These are phyloP conservation scores for Semotilus atromaculatus DNA, from an alignment of 2,797 vertebrate species.

Conservation along the genomic window DNA sequence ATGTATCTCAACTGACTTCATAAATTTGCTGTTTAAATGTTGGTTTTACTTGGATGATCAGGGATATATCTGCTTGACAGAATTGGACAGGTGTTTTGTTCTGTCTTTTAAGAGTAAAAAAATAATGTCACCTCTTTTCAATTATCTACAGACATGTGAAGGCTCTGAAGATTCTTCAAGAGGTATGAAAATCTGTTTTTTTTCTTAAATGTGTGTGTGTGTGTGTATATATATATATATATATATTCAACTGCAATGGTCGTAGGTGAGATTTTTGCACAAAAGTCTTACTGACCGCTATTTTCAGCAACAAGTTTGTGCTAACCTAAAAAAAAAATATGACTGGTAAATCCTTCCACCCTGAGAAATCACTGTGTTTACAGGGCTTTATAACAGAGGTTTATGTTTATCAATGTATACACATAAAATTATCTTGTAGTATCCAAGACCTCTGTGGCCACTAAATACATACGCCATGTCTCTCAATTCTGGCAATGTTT, in stretches of 20 bases:
- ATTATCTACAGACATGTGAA: slow-evolving; percentile 87
- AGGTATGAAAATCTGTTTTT: slow-evolving; percentile 73
- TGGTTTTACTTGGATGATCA: neutral
- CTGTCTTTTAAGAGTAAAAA: neutral
- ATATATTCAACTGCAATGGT: neutral
- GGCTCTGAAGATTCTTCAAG: slow-evolving; percentile 83
- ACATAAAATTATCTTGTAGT: neutral
- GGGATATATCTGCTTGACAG: neutral
- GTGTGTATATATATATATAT: too few species aligned
- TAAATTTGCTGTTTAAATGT: slow-evolving; percentile 1
- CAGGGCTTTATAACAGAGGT: neutral
- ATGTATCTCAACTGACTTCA: slow-evolving; percentile 4
- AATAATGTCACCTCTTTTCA: slow-evolving; percentile 51
- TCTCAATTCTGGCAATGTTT: neutral
- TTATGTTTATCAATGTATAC: neutral
- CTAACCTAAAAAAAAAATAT: neutral
- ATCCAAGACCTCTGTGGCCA: neutral
- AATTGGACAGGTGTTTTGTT: neutral
- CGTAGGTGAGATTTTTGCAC: neutral
- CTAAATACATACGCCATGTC: neutral
- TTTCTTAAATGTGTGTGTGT: too few species aligned
- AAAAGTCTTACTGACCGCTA: neutral
- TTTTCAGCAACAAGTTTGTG: neutral
- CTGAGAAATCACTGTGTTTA: neutral
- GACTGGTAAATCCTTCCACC: neutral